Conservation (phyloP, 23 tunicate genomes). For the Diplosoma virens region DNA sequence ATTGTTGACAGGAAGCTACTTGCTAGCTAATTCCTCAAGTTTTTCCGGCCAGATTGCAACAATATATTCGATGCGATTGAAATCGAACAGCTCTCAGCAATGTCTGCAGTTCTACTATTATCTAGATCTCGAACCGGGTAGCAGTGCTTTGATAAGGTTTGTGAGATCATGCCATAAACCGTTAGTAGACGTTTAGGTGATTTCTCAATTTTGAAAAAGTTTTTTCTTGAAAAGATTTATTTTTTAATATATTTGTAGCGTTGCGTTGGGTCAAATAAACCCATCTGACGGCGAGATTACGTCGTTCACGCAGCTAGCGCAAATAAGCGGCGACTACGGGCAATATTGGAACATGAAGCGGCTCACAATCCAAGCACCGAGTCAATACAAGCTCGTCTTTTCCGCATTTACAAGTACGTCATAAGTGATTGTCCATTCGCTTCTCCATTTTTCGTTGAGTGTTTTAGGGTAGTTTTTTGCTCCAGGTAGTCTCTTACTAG, state of each 20-base stretch:
- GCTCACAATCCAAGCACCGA: conserved; percentile 48
- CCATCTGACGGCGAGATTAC: conserved; percentile 45
- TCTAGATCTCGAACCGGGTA: conserved; percentile 48
- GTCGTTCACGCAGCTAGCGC: neutral
- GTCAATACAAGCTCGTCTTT: conserved; percentile 52
- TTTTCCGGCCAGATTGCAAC: conserved; percentile 19
- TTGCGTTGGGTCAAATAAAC: conserved; percentile 56
- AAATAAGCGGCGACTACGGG: conserved; percentile 52
- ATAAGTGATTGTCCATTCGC: too few species aligned
- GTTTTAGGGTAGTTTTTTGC: too few species aligned
- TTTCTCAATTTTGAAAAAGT: too few species aligned
- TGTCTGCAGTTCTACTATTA: conserved; percentile 79
- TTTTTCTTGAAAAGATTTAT: neutral
- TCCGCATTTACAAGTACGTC: too few species aligned
- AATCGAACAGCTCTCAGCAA: conserved; percentile 38
- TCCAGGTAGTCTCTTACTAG: too few species aligned
- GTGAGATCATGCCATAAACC: too few species aligned
- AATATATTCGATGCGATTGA: conserved; percentile 61
- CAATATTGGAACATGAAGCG: conserved; percentile 56
- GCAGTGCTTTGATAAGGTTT: conserved; percentile 54
- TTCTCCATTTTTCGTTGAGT: too few species aligned
- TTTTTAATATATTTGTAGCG: conserved; percentile 24
- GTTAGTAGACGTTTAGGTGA: too few species aligned
- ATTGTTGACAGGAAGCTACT: conserved; percentile 60
- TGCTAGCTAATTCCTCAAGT: conserved; percentile 48